Evolutionary conservation across 2,888 invertebrate genomes (phyloP).

Genomic region (Hyles lineata): DNA sequence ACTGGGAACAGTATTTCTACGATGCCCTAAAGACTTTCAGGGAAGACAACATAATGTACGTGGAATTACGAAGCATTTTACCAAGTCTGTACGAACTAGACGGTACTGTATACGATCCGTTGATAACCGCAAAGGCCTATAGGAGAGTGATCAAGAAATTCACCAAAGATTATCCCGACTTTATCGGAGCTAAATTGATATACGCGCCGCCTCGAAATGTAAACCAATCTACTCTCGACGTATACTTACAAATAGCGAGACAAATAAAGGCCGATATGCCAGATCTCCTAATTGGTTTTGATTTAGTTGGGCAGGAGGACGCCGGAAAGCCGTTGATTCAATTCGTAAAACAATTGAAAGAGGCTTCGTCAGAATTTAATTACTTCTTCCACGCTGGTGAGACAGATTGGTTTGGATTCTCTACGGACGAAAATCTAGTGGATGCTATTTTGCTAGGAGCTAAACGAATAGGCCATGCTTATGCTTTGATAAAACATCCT

Average conservation of each 20-base stretch:
- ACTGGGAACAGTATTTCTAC: constrained; percentile 88
- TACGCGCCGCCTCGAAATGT: constrained; percentile 86
- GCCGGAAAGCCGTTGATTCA: constrained; percentile 86
- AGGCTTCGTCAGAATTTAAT: constrained; percentile 79
- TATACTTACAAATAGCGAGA: constrained; percentile 72
- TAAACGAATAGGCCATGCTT: constrained; percentile 92
- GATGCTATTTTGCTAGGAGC: constrained; percentile 91
- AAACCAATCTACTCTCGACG: constrained; percentile 60
- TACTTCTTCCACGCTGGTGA: constrained; percentile 94
- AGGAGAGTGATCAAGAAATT: constrained; percentile 85
- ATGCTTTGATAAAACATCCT: constrained; percentile 90
- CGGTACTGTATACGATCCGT: constrained; percentile 81
- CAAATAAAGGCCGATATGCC: constrained; percentile 83
- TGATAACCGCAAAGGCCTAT: constrained; percentile 85
- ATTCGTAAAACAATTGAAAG: constrained; percentile 84
- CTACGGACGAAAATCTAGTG: constrained; percentile 89
- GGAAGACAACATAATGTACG: constrained; percentile 88
- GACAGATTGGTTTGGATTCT: constrained; percentile 89
- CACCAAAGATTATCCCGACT: constrained; percentile 85
- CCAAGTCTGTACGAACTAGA: constrained; percentile 88
- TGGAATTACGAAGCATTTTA: constrained; percentile 88
- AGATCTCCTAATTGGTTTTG: constrained; percentile 90
- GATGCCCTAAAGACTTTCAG: constrained; percentile 86
- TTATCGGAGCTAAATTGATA: constrained; percentile 88
- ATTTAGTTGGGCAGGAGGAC: constrained; percentile 93